Base-by-base conservation (phyloP, 2,888 invertebrate genomes). In the Gisinianus flammeolus region DNA sequence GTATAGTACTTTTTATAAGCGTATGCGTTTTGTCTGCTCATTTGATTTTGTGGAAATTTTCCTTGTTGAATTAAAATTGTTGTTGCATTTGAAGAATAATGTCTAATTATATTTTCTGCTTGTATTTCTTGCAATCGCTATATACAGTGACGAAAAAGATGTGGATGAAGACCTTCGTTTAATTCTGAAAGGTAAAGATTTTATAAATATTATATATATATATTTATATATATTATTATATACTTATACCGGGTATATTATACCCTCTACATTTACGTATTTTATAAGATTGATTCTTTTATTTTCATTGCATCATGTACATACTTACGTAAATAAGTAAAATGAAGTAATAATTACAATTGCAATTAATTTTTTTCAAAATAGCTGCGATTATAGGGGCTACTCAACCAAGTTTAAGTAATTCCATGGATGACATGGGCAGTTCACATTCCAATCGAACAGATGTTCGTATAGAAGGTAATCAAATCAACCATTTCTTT, bases 391-490 rank as follows among this genome's bases (percentile, higher is more conserved):
- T 70, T 19, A 44, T 35, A 16, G 76, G 68, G n/a, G 56, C 71
- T 19, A 8, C 70, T 26, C 66, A 54, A 54, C 35, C 24, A 28
- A 69, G 58, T 31, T 28, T 35, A 26, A 54, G 28, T 24, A 56
- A 52, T 19, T 64, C 44, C 31, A 19, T 26, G 8, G 69, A 54
- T 30, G 52, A 72, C 24, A 58, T 58, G 56, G 62, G 62, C 5
- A 44, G 44, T 44, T 26, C 62, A 28, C 58, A 31, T 67, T 74
- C 74, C 26, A 10, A 22, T 4, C 58, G 31, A 26, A 70, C 91
- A 67, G 97, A 97, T 85, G 94, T 95, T 4, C 91, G 94, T 81
- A 95, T 97, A 83, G 97, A 97, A n/a, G n/a, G n/a, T n/a, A n/a
- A n/a, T n/a, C n/a, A n/a, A n/a, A n/a, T n/a, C n/a, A n/a, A n/a